Base-by-base conservation (phyloP, 2,888 invertebrate species). In the Nymphalis c-album region DNA sequence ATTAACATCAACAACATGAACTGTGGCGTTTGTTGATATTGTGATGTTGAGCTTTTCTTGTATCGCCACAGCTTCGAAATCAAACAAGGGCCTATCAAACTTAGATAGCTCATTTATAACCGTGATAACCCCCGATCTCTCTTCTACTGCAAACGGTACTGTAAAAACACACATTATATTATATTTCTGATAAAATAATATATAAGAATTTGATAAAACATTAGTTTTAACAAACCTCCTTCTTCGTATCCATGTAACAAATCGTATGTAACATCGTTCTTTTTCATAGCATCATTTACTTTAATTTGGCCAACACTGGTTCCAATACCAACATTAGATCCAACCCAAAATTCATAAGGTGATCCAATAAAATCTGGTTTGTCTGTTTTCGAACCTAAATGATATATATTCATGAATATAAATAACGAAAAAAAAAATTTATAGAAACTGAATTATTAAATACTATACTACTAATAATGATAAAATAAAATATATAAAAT, bases 61-160 rank as follows among this genome's bases (percentile, higher is more conserved):
- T 1, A 94, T 95, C 0, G 97, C 97, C 8, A 97, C 95, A 0
- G 97, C 96, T 88, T 97, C 97, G 78, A 98, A 97, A 71, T 96
- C 95, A 79, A 96, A 98, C 48, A 94, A 85, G 4, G 94, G 93
- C 46, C 95, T 88, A 31, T 94, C 93, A 79, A 94, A 97, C 75
- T 95, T 95, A 0, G 94, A 88, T 53, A 97, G 87, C 69, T 95
- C 95, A 46, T 96, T 94, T 67, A 97, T 95, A 0, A 98, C 96
- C 1, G 97, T 97, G 59, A 98, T 97, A 0, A 96, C 96, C 6
- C 98, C 98, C 0, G 97, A 96, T 70, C 95, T 93, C 82, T 97
- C 97, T 88, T 97, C 97, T 31, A 98, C 96, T 5, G 96, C 97
- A 86, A 98, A 97, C 6, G 98, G 98, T n/a, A 97, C 97, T 96